phyloP scores from a whole-genome alignment of 1,140 invertebrate genomes.

The Nephila pilipes region DNA sequence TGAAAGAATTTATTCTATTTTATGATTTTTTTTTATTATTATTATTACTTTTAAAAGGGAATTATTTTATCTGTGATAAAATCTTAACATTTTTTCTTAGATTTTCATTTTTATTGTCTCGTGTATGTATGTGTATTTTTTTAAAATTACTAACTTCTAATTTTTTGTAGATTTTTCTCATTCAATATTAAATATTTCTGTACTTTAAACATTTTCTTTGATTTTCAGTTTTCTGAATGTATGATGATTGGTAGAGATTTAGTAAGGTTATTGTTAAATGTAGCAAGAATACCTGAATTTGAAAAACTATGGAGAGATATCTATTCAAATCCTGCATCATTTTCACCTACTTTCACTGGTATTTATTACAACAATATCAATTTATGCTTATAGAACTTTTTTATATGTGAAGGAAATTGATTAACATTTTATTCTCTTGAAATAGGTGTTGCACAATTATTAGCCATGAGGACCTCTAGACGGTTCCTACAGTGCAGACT shows the following conservation, averaged over 20 bases:
- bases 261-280: slow-evolving; percentile 94
- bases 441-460: slow-evolving; percentile 88
- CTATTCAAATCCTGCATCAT: slow-evolving; percentile 90
- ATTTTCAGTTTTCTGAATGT: slow-evolving; percentile 90
- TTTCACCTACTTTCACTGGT: slow-evolving; percentile 93
- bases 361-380: slow-evolving; percentile 57
- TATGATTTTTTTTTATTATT: too few species aligned
- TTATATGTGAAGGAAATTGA: background rate
- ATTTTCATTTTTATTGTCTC: too few species aligned
- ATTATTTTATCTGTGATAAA: too few species aligned
- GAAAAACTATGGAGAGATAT: slow-evolving; percentile 96
- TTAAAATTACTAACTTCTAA: too few species aligned
- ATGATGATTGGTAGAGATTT: slow-evolving; percentile 93
- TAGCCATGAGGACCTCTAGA: slow-evolving; percentile 94
- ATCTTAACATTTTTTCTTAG: too few species aligned
- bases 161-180: background rate
- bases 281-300: slow-evolving; percentile 96
- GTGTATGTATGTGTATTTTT: too few species aligned
- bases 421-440: slow-evolving; percentile 28
- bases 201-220: background rate
- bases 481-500: slow-evolving; percentile 94
- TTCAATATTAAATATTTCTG: background rate
- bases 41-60: too few species aligned
- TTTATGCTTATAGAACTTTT: background rate
- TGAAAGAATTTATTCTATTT: too few species aligned